Base-by-base conservation (phyloP, 2,113 vertebrate species). In the Murina feae region DNA sequence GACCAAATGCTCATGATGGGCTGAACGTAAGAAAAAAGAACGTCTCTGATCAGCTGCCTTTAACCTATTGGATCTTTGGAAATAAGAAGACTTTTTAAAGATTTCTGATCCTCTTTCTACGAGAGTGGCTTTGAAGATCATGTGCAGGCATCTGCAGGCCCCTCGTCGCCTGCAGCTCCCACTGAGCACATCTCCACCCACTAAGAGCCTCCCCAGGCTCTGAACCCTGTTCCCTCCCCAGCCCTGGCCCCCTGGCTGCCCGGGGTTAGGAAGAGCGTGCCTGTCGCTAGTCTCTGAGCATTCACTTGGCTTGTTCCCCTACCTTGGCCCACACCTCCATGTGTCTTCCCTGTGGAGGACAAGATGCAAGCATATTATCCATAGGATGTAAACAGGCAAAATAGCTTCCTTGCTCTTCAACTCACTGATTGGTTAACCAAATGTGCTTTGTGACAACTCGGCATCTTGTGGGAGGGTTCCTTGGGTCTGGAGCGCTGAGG, bases 11-110 rank as follows among this genome's bases (percentile, higher is more conserved):
- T 53, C 55, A 4, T 32, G 75, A 75, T 25, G 14, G 21, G 69
- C 42, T 86, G 60, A 90, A 82, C 12, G 10, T 37, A 53, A 90
- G 28, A 32, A 51, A 86, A 72, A 93, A 72, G 44, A 51, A 37
- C 21, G 37, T 72, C 58, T 85, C 86, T n/a, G 35, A 85, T 42
- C 42, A 66, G 35, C 20, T 6, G 14, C 83, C 66, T 63, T 63
- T 86, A 91, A 93, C 69, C 66, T 44, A 71, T 66, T 76, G 86
- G 42, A 51, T 85, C 84, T 89, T 90, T 76, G 74, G 39, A 87
- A 91, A 85, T 87, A 58, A 84, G 86, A 86, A 65, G 75, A 79
- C n/a, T 90, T 32, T 95, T 75, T 87, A 68, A 83, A 84, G 89
- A 71, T 53, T 25, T 72, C 6, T 91, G 47, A 10, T 47, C 42